These are phyloP conservation scores for Leucoma salicis DNA, from an alignment of 2,888 invertebrate genomes.

Conservation along the genomic window DNA sequence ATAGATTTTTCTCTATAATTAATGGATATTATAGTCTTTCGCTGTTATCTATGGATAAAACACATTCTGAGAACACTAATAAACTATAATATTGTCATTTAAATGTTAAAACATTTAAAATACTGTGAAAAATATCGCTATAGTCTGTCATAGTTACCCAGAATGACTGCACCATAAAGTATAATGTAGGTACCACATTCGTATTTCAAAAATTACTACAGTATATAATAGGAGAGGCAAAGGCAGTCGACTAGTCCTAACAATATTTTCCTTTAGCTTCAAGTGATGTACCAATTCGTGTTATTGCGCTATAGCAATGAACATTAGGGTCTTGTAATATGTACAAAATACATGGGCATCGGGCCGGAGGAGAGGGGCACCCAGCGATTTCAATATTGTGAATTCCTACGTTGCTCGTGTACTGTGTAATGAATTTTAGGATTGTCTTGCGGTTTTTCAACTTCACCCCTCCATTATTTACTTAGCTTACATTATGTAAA, in stretches of 20 bases:
- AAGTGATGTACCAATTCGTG: slow-evolving; percentile 61
- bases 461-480: slow-evolving; percentile 54
- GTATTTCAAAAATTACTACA: too few relatives aligned
- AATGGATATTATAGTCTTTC: too few relatives aligned
- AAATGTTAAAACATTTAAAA: too few relatives aligned
- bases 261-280: slow-evolving; percentile 9
- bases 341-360: slow-evolving; percentile 20
- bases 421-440: slow-evolving; percentile 78
- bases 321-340: slow-evolving; percentile 55
- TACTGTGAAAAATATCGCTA: too few relatives aligned
- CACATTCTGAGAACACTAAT: too few relatives aligned
- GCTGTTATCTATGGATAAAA: too few relatives aligned
- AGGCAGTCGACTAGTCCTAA: background rate
- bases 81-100: too few relatives aligned
- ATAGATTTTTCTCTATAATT: too few relatives aligned
- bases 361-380: slow-evolving; percentile 38
- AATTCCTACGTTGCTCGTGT: slow-evolving; percentile 74
- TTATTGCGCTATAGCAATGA: slow-evolving; percentile 56
- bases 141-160: too few relatives aligned
- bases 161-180: too few relatives aligned
- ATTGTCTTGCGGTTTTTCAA: slow-evolving; percentile 79
- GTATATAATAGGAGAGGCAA: too few relatives aligned
- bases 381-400: slow-evolving; percentile 77
- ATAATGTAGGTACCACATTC: too few relatives aligned
- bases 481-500: slow-evolving; percentile 45